A percentile compares a stretch with the other conserved stretches of the same genome.
Conservation (phyloP, 2,888 invertebrate species). For the Drosophila crucigera region DNA sequence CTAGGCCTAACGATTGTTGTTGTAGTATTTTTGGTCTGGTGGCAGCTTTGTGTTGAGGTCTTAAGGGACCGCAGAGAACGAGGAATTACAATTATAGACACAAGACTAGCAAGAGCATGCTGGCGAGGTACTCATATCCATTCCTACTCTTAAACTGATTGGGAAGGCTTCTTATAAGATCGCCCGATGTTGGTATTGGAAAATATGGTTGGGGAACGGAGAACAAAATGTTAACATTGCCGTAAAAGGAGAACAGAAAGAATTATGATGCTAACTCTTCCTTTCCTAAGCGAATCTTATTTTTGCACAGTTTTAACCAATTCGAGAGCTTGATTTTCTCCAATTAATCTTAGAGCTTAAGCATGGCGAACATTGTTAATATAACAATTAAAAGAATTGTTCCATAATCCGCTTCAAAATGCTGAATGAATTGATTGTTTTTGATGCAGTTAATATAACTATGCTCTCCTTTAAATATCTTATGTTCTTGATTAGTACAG, state of each 20-base stretch:
- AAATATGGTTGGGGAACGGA: not conserved
- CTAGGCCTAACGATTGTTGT: not conserved
- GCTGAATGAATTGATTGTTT: not conserved
- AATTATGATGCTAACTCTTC: not conserved
- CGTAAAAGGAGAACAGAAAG: not conserved
- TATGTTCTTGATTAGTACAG: not conserved
- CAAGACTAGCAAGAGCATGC: not conserved
- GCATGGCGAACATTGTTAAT: not conserved
- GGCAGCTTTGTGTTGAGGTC: not conserved
- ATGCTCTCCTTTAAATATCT: not conserved
- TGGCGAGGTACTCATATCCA: not conserved
- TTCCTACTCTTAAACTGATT: not conserved
- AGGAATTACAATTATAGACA: not conserved
- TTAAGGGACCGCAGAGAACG: too few relatives aligned
- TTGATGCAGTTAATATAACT: not conserved
- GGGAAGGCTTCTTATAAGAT: not conserved
- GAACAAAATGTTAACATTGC: not conserved
- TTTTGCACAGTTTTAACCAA: not conserved
- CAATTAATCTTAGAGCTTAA: not conserved
- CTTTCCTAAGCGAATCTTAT: not conserved
- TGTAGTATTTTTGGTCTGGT: not conserved
- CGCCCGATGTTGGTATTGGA: not conserved
- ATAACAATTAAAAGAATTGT: not conserved
- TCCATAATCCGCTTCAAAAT: not conserved
- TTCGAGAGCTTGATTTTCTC: not conserved